Evolutionary conservation across 2,113 vertebrate genomes (phyloP).

Genomic region (Semicossyphus pulcher): DNA sequence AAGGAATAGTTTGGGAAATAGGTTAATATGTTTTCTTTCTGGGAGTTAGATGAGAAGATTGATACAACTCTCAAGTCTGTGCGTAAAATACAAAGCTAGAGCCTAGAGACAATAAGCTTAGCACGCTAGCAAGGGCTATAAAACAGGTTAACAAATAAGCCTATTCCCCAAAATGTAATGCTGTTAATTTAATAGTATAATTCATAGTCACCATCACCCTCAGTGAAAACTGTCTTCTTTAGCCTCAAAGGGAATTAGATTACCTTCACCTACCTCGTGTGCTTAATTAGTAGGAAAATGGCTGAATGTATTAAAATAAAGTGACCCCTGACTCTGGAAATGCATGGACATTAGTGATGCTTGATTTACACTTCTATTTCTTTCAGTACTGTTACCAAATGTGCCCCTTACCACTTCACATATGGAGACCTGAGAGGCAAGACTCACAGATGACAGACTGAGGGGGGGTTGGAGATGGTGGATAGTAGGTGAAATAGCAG

Average conservation of each 20-base stretch:
- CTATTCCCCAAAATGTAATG: neutral
- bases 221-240: conserved; percentile 23
- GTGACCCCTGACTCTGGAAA: conserved; percentile 7
- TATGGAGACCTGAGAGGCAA: conserved; percentile 68
- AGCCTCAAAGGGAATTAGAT: conserved; percentile 7
- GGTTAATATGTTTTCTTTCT: neutral
- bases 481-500: conserved; percentile 70
- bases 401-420: conserved; percentile 60
- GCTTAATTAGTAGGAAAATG: neutral
- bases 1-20: neutral
- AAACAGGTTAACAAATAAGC: neutral
- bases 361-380: conserved; percentile 3
- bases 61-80: neutral
- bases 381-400: conserved; percentile 29
- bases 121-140: neutral
- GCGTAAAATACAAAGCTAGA: conserved; percentile 5
- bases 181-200: neutral
- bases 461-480: conserved; percentile 45
- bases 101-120: neutral
- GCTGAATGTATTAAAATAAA: neutral
- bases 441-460: conserved; percentile 64
- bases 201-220: conserved; percentile 44
- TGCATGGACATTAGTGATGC: conserved; percentile 11
- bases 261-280: neutral
- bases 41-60: conserved; percentile 1